A percentile compares a stretch with the other conserved stretches of the same genome.
These are phyloP conservation scores for Cantharis nigra DNA, from an alignment of 2,888 invertebrate genomes.

Conservation along the genomic window DNA sequence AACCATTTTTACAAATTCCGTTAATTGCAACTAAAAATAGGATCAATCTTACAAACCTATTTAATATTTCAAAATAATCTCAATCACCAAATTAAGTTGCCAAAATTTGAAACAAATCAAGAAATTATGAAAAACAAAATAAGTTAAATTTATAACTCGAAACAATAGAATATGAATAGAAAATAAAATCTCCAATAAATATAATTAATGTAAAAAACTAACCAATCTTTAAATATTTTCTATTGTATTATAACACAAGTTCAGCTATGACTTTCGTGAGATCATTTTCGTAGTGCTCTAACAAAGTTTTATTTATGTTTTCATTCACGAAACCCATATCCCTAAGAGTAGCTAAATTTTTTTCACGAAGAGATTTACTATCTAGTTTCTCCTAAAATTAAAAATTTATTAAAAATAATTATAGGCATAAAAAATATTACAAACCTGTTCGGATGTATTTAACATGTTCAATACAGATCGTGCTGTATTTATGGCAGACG, in stretches of 20 bases:
- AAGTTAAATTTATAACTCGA: neutral
- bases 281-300: conserved; percentile 54
- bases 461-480: conserved; percentile 55
- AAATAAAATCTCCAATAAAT: neutral
- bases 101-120: neutral
- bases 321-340: conserved; percentile 57
- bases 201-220: neutral
- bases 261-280: conserved; percentile 52
- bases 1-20: neutral
- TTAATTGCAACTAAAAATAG: neutral
- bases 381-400: neutral
- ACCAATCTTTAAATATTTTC: neutral
- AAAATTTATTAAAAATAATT: neutral
- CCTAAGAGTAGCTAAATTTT: conserved; percentile 47
- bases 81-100: neutral
- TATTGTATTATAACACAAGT: conserved; percentile 40
- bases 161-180: neutral
- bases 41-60: neutral
- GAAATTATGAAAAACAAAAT: neutral
- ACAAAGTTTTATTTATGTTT: conserved; percentile 52
- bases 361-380: conserved; percentile 44
- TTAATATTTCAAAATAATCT: neutral
- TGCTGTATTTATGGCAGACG: conserved; percentile 55
- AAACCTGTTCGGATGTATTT: conserved; percentile 5
- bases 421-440: neutral